These are phyloP conservation scores for Heteromurus nitidus DNA, from an alignment of 2,888 invertebrate species.

Conservation along the genomic window DNA sequence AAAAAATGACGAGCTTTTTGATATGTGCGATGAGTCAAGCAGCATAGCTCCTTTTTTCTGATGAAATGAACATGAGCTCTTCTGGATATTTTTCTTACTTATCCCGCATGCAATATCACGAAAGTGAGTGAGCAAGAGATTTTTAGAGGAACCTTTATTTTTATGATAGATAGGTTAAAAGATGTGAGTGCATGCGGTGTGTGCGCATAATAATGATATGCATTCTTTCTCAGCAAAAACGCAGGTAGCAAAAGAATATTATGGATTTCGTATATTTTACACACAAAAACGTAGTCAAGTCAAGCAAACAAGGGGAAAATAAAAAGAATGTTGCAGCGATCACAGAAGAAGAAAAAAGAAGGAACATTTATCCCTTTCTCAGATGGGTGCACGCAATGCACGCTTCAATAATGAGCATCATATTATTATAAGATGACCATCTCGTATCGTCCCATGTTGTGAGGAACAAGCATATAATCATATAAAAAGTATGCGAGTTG, in stretches of 20 bases:
- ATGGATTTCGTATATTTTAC: conserved; percentile 53
- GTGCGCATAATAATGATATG: conserved; percentile 9
- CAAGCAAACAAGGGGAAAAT: conserved; percentile 3
- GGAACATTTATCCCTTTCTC: conserved; percentile 54
- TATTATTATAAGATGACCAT: neutral
- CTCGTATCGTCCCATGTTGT: neutral
- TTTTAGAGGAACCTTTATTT: too few species aligned
- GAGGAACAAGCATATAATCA: conserved; percentile 29
- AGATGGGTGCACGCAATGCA: conserved; percentile 55
- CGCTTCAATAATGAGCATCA: conserved; percentile 33
- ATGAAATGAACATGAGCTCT: conserved; percentile 40
- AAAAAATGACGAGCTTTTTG: conserved; percentile 41
- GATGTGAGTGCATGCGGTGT: too few species aligned
- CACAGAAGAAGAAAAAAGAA: conserved; percentile 11
- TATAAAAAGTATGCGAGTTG: conserved; percentile 42
- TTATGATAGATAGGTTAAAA: too few species aligned
- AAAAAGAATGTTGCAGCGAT: conserved; percentile 10
- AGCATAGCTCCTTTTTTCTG: conserved; percentile 36
- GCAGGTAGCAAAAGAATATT: conserved; percentile 30
- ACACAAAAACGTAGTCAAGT: conserved; percentile 37
- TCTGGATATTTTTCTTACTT: neutral
- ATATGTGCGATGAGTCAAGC: conserved; percentile 54
- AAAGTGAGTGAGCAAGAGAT: too few species aligned
- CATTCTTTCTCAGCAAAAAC: conserved; percentile 42
- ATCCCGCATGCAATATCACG: too few species aligned